Conservation (phyloP, 2,888 invertebrate genomes). For the Andrena haemorrhoa region DNA sequence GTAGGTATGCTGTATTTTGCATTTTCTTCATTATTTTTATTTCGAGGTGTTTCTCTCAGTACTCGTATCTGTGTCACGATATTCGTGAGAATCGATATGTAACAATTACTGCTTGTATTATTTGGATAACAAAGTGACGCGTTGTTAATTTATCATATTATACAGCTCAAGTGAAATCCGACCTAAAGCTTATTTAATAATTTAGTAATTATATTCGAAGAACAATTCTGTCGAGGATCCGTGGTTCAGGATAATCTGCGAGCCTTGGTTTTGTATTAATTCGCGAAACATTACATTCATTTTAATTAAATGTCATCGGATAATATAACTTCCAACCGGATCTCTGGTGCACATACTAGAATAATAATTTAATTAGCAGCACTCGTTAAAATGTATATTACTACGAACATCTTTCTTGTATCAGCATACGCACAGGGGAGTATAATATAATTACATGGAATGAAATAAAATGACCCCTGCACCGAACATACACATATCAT, state of each 20-base stretch:
- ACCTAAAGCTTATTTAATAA: neutral
- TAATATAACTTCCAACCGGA: neutral
- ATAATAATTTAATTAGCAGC: neutral
- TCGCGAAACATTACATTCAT: neutral
- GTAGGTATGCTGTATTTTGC: neutral
- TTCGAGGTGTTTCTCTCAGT: neutral
- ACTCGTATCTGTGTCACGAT: neutral
- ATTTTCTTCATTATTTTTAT: neutral
- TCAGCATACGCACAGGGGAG: too few relatives aligned
- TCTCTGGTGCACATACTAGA: neutral
- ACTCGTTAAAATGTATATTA: neutral
- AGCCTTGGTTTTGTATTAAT: neutral
- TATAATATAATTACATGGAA: neutral
- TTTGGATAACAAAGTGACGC: neutral
- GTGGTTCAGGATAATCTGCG: neutral
- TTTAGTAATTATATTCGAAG: conserved; percentile 23
- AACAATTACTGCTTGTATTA: neutral
- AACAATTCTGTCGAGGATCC: conserved; percentile 1
- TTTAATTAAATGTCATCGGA: neutral
- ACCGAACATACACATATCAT: neutral
- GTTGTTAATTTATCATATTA: conserved; percentile 2
- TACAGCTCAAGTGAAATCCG: neutral
- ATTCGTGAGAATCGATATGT: neutral
- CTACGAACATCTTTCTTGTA: too few relatives aligned
- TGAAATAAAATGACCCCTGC: neutral